Evolutionary conservation across 2,113 vertebrate genomes (phyloP), one percentile per base, ranked within the genome.

Genomic region (Rhagologus leucostigma): DNA sequence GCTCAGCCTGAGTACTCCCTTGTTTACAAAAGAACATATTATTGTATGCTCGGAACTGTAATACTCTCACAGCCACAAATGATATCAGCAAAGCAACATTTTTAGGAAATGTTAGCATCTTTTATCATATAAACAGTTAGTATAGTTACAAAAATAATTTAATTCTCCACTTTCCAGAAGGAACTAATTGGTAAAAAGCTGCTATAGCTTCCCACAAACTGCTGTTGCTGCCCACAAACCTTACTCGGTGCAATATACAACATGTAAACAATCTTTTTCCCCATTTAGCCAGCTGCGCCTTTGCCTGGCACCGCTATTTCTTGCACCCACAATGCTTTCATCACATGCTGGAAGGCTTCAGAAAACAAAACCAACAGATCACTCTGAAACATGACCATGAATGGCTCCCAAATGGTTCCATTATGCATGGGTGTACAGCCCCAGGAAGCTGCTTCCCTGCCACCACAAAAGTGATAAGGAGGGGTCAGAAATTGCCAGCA

Each of bases 371-470:
- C 18, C 49, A 44, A 47, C 0, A 11, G 46, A 68, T 23, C 10
- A 33, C 21, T 47, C 52, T 17, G 52, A 47, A 49, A 76, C 24
- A 62, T 47, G 68, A 84, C 63, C 42, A 73, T 1, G 2, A 83
- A 47, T 13, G 19, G 62, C 23, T 75, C 73, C 69, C 62, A 71
- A 17, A 41, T 2, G 32, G 70, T 70, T 89, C 24, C 18, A 53
- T 23, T 50, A 52, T 0, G 19, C 42, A 49, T 0, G 0, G 20
- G 24, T 0, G 2, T 23, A 33, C n/a, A 44, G 78, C 41, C 26
- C 11, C 6, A 2, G 19, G 13, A 41, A 77, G 30, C 46, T 90
- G 76, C 49, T 47, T 27, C 39, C 4, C 1, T 29, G 50, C 20
- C 35, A 60, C 32, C 60, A 16, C 42, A 55, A 69, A 67, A 67